Conservation (phyloP, 2,888 invertebrate genomes). For the Drosophila mayaguana region DNA sequence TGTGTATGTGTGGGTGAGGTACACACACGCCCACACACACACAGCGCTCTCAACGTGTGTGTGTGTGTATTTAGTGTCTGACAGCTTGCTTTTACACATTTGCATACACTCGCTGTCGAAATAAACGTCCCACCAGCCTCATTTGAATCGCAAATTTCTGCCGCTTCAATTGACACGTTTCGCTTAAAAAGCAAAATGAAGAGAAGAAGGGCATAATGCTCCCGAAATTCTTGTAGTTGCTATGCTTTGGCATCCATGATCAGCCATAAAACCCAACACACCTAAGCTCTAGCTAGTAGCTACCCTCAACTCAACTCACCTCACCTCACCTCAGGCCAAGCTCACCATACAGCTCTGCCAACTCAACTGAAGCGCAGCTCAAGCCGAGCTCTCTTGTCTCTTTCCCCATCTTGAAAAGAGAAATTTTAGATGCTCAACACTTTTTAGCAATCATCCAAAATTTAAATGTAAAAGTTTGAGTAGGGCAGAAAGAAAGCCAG, state of each 20-base stretch:
- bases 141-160: constrained; percentile 43
- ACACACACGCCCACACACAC: too few relatives aligned
- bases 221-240: too few relatives aligned
- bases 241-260: too few relatives aligned
- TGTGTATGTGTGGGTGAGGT: too few relatives aligned
- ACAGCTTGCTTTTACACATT: constrained; percentile 34
- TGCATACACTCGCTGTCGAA: constrained; percentile 51
- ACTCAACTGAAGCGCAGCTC: not conserved
- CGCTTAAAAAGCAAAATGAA: constrained; percentile 3
- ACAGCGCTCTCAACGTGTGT: too few relatives aligned
- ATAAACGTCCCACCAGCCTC: constrained; percentile 30
- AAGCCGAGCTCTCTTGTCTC: not conserved
- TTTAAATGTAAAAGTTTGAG: constrained; percentile 2
- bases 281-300: too few relatives aligned
- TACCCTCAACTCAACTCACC: too few relatives aligned
- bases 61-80: constrained; percentile 27
- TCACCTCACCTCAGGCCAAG: not conserved
- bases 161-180: constrained; percentile 10
- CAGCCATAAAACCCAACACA: too few relatives aligned
- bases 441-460: not conserved
- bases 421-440: not conserved
- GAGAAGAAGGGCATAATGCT: not conserved
- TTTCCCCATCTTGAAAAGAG: not conserved
- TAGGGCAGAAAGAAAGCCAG: too few relatives aligned
- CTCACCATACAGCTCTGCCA: not conserved